Conservation (phyloP, 2,113 vertebrate species). For the Anseranas semipalmata region DNA sequence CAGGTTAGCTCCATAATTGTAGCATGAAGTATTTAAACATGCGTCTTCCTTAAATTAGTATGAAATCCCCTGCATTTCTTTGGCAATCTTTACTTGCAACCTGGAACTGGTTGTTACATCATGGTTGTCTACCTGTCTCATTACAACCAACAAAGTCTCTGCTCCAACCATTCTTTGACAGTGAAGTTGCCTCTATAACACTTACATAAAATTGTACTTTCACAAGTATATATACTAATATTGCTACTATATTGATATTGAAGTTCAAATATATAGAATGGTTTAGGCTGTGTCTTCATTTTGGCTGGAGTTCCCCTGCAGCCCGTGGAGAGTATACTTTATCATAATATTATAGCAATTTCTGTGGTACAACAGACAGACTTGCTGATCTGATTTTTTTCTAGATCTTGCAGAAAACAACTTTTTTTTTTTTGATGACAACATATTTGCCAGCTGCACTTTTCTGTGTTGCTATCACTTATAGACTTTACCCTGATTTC, state of each 20-base stretch:
- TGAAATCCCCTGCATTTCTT: background rate
- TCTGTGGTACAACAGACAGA: background rate
- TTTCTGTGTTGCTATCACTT: background rate
- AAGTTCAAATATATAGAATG: background rate
- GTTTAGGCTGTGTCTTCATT: background rate
- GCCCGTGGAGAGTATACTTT: background rate
- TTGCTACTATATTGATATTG: background rate
- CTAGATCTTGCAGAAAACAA: background rate
- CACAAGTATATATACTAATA: background rate
- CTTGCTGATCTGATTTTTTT: background rate
- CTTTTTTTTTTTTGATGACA: background rate
- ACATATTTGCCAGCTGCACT: background rate
- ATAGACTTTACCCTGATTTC: background rate
- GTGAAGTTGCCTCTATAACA: background rate
- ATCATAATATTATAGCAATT: background rate
- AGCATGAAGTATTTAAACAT: background rate
- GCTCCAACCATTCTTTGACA: background rate
- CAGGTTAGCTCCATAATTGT: background rate
- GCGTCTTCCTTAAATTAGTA: background rate
- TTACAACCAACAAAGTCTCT: background rate
- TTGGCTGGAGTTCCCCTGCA: background rate
- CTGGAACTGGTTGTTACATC: background rate
- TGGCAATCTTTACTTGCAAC: background rate
- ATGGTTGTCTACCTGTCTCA: background rate
- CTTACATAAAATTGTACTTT: background rate